Evolutionary conservation across 2,797 vertebrate genomes (phyloP).

Genomic region (Manis pentadactyla): DNA sequence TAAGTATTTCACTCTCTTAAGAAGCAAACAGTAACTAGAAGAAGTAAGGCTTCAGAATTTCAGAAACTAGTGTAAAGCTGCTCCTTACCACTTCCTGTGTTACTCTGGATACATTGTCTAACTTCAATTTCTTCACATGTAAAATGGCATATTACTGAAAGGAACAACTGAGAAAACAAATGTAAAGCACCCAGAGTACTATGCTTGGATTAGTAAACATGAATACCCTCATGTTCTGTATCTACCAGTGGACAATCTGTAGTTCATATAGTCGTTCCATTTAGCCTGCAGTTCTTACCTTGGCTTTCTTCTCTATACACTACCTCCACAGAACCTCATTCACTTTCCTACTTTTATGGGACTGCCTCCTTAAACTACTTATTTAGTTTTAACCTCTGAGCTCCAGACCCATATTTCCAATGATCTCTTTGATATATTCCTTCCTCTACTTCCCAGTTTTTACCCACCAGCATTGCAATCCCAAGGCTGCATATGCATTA

Average conservation of each 20-base stretch:
- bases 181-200: background rate
- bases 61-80: background rate
- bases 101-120: conserved; percentile 1
- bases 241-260: background rate
- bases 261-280: background rate
- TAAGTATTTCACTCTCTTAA: conserved; percentile 11
- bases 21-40: conserved; percentile 2
- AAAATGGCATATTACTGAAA: background rate
- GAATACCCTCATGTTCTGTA: background rate
- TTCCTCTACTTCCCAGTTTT: background rate
- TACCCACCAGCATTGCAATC: background rate
- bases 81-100: background rate
- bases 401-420: background rate
- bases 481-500: too few relatives aligned
- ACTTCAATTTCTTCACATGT: background rate
- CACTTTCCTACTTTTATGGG: background rate
- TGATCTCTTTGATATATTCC: background rate
- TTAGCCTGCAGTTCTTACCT: background rate
- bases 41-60: background rate
- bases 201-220: background rate
- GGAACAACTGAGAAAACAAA: background rate
- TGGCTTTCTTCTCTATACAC: background rate
- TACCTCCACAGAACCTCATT: background rate
- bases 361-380: background rate
- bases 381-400: background rate